Evolutionary conservation across 2,113 vertebrate genomes (phyloP).

Genomic region (Leptodactylus fuscus): DNA sequence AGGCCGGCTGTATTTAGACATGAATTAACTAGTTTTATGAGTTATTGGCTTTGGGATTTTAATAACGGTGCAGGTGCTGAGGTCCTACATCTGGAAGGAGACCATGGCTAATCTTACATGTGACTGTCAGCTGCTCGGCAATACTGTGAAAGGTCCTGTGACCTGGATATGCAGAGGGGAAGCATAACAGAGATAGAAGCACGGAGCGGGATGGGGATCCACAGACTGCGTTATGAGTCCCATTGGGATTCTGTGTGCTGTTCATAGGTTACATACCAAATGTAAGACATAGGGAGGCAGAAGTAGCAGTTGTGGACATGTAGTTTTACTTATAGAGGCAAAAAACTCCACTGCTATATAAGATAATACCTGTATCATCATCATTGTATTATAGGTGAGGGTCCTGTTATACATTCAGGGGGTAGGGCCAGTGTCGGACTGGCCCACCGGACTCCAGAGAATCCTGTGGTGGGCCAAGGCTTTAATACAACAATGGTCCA

Average conservation of each 20-base stretch:
- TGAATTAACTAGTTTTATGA: constrained; percentile 24
- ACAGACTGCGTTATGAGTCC: background rate
- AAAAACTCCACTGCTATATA: too few relatives aligned
- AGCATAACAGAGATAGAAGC: background rate
- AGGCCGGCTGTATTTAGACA: background rate
- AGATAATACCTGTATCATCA: too few relatives aligned
- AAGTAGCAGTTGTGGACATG: too few relatives aligned
- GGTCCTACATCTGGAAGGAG: constrained; percentile 1
- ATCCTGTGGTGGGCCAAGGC: too few relatives aligned
- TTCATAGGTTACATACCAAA: too few relatives aligned
- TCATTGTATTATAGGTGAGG: too few relatives aligned
- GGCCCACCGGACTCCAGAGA: too few relatives aligned
- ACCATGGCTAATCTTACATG: background rate
- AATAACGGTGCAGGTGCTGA: constrained; percentile 24
- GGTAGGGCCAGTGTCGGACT: too few relatives aligned
- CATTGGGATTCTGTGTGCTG: background rate
- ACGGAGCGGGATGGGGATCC: background rate
- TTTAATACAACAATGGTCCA: too few relatives aligned
- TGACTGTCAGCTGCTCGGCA: background rate
- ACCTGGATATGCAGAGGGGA: background rate
- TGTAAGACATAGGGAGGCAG: too few relatives aligned
- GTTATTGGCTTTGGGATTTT: constrained; percentile 24
- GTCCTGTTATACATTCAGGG: too few relatives aligned
- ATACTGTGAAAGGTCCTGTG: background rate
- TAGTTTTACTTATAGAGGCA: too few relatives aligned